A percentile compares a stretch with the other conserved stretches of the same genome.
These are phyloP conservation scores for Sycophaga agraensis DNA, from an alignment of 1,140 invertebrate species.

Conservation along the genomic window DNA sequence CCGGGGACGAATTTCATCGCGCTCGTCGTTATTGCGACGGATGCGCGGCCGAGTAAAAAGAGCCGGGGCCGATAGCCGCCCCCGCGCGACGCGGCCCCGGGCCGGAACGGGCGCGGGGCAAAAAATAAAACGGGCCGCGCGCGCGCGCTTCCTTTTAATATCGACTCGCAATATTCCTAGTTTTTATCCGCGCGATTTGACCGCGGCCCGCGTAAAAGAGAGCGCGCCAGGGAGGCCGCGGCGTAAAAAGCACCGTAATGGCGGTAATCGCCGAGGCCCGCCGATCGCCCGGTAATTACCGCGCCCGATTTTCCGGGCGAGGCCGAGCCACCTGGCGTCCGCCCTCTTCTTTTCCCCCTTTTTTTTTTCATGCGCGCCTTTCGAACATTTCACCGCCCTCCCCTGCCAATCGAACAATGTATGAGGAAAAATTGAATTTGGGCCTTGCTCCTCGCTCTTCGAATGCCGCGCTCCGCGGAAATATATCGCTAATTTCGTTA, in stretches of 20 bases:
- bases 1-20: constrained; percentile 7
- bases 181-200: constrained; percentile 8
- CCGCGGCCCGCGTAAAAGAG: no score
- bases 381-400: no score
- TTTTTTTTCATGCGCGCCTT: neutral
- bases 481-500: no score
- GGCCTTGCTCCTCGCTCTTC: no score
- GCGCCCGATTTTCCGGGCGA: neutral
- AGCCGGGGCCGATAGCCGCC: no score
- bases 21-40: constrained; percentile 7
- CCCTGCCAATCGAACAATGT: no score
- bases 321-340: neutral
- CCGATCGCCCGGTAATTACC: neutral
- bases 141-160: constrained; percentile 8
- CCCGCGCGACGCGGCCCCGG: no score
- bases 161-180: constrained; percentile 12
- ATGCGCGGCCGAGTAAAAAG: neutral
- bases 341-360: neutral
- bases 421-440: no score
- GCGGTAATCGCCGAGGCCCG: neutral
- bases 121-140: neutral
- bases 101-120: neutral
- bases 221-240: no score
- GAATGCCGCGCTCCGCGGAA: no score
- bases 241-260: no score